Conservation (phyloP, 2,113 vertebrate species). For the human (Homo sapiens) region GRCh38 chr2:237011001-237011500, state of each 20-base stretch:
- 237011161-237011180: background rate
- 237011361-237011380: fast-evolving
- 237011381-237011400: background rate
- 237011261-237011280: background rate
- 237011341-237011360: fast-evolving
- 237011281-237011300: fast-evolving
- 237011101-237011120: background rate
- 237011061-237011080: fast-evolving
- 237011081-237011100: background rate
- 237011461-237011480: background rate
- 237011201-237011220: fast-evolving
- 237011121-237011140: fast-evolving
- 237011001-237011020: fast-evolving
- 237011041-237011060: fast-evolving
- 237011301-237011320: fast-evolving
- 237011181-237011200: no score
- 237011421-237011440: background rate
- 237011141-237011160: fast-evolving
- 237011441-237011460: background rate
- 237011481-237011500: background rate
- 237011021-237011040: background rate
- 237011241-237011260: fast-evolving
- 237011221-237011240: fast-evolving
- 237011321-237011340: fast-evolving
- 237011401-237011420: background rate